phyloP scores from a whole-genome alignment of 1,140 invertebrate species.

The Telenomus remus region DNA sequence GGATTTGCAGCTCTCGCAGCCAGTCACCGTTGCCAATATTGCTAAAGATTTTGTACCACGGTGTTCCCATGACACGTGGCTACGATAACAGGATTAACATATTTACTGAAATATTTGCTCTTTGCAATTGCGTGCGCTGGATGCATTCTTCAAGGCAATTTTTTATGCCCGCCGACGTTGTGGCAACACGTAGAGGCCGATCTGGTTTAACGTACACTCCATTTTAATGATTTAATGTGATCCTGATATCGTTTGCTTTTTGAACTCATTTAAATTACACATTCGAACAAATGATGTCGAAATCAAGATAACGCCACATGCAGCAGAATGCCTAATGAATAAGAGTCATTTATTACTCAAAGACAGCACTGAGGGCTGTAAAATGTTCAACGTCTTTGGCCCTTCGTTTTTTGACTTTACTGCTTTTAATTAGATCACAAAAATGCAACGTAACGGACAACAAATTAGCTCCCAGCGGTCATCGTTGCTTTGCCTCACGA shows the following conservation, averaged over 20 bases:
- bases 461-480: constrained; percentile 47
- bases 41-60: constrained; percentile 33
- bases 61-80: constrained; percentile 52
- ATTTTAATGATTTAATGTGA: constrained; percentile 14
- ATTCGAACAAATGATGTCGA: constrained; percentile 24
- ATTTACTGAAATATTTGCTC: constrained; percentile 32
- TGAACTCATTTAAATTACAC: constrained; percentile 2
- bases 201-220: not conserved
- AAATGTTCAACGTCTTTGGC: constrained; percentile 20
- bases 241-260: constrained; percentile 3
- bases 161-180: no score
- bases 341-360: constrained; percentile 22
- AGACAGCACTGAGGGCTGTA: not conserved
- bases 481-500: constrained; percentile 49
- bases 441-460: constrained; percentile 56
- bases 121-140: constrained; percentile 7
- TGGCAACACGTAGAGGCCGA: no score
- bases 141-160: no score
- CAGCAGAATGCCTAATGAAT: constrained; percentile 47
- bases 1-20: constrained; percentile 66
- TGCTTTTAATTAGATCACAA: constrained; percentile 53
- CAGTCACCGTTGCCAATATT: constrained; percentile 48
- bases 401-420: constrained; percentile 12
- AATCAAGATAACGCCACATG: not conserved
- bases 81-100: constrained; percentile 39